Conservation (phyloP, 2,888 invertebrate species). For the Leuctra nigra region DNA sequence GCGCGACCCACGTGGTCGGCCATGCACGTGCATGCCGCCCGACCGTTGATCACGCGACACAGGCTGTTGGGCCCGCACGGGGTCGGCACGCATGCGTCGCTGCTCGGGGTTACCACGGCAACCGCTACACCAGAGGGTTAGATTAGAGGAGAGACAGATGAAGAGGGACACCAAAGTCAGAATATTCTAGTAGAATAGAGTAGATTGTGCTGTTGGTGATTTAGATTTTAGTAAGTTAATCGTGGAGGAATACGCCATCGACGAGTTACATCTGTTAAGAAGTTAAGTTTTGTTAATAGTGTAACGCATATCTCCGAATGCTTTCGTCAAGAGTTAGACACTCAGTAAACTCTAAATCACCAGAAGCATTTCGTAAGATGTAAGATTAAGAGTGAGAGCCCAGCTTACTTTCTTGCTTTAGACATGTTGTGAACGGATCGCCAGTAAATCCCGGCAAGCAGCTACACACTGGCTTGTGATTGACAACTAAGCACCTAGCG, state of each 20-base stretch:
- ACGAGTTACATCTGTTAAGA: not conserved
- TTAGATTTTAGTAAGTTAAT: not conserved
- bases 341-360: not conserved
- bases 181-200: slow-evolving; percentile 1
- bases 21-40: slow-evolving; percentile 73
- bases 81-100: slow-evolving; percentile 72
- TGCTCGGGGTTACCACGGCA: too few relatives aligned
- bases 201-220: not conserved
- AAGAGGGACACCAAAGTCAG: slow-evolving; percentile 18
- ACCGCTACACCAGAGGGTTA: slow-evolving; percentile 44
- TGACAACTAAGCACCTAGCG: slow-evolving; percentile 69
- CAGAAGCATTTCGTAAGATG: not conserved
- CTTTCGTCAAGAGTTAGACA: too few relatives aligned
- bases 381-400: slow-evolving; percentile 20
- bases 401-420: slow-evolving; percentile 55
- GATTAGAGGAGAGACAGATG: slow-evolving; percentile 19
- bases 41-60: slow-evolving; percentile 68
- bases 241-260: not conserved
- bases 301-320: too few relatives aligned
- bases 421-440: slow-evolving; percentile 34
- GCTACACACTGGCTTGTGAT: slow-evolving; percentile 63
- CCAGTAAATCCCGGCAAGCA: slow-evolving; percentile 37
- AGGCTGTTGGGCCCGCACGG: slow-evolving; percentile 81
- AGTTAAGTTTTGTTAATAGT: too few relatives aligned
- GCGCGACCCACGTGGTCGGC: slow-evolving; percentile 73